These are phyloP conservation scores for Scaptomyza montana DNA, from an alignment of 1,140 invertebrate species.

Conservation along the genomic window DNA sequence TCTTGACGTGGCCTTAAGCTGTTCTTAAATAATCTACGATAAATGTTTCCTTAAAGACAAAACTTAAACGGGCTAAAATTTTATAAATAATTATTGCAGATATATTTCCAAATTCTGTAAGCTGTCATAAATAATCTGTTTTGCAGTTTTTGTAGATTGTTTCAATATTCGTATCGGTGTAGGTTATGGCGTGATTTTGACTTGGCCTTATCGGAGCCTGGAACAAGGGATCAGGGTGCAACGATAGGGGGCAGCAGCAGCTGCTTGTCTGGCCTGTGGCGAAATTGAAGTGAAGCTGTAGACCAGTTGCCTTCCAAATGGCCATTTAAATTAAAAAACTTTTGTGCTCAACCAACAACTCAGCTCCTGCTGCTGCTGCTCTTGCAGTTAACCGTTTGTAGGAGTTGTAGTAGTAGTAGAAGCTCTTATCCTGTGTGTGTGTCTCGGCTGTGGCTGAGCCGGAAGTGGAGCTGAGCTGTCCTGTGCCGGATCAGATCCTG, in stretches of 20 bases:
- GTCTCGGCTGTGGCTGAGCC: background rate
- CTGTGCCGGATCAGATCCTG: background rate
- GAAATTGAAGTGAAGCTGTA: constrained; percentile 25
- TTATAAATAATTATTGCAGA: no score
- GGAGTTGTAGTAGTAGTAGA: background rate
- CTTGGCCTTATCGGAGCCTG: background rate
- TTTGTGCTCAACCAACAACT: constrained; percentile 39
- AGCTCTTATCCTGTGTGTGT: background rate
- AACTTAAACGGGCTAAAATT: no score
- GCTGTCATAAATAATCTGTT: constrained; percentile 2
- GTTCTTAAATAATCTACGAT: no score
- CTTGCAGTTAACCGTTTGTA: constrained; percentile 4
- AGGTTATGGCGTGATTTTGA: background rate
- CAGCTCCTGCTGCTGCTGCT: background rate
- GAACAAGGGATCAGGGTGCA: no score
- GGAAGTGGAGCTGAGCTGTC: background rate
- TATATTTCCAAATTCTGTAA: no score
- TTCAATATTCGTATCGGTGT: background rate
- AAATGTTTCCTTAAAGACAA: no score
- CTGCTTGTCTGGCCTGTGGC: background rate
- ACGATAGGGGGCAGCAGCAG: no score
- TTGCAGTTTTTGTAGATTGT: background rate
- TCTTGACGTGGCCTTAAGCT: no score
- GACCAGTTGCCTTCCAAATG: constrained; percentile 62
- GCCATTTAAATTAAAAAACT: constrained; percentile 75